phyloP scores from a whole-genome alignment of 2,888 invertebrate genomes.

The Aspidiotus rigidus region DNA sequence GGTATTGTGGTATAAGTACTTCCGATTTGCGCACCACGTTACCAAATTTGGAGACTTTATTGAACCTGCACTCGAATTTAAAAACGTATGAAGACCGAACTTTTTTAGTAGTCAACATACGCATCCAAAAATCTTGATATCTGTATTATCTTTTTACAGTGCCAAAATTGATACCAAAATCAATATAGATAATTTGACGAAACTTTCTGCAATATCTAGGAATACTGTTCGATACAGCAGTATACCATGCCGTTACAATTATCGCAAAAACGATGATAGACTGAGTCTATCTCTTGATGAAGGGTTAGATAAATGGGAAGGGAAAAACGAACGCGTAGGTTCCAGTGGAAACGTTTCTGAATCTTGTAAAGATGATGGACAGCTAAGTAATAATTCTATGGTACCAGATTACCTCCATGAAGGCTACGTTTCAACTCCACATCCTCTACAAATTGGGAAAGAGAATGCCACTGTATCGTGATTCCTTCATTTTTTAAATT shows the following conservation, averaged over 20 bases:
- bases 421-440: not conserved
- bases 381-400: slow-evolving; percentile 18
- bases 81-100: slow-evolving; percentile 11
- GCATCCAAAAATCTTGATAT: not conserved
- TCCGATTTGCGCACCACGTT: slow-evolving; percentile 67
- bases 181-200: slow-evolving; percentile 9
- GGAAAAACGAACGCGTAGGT: not conserved
- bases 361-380: slow-evolving; percentile 15
- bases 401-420: slow-evolving; percentile 16
- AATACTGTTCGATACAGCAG: slow-evolving; percentile 13
- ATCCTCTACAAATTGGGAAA: not conserved
- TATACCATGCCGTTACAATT: slow-evolving; percentile 19
- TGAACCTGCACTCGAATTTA: slow-evolving; percentile 44
- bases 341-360: slow-evolving; percentile 9
- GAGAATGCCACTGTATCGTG: no score
- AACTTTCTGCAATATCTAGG: slow-evolving; percentile 8
- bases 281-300: slow-evolving; percentile 13
- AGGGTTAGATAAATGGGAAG: slow-evolving; percentile 19
- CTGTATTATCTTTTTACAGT: not conserved
- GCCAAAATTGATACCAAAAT: slow-evolving; percentile 15
- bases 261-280: slow-evolving; percentile 12
- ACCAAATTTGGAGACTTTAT: slow-evolving; percentile 58
- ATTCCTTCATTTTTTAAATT: not conserved
- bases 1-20: slow-evolving; percentile 63
- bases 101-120: not conserved